Evolutionary conservation across 2,113 vertebrate species (phyloP), one percentile per base, ranked within the genome.

Genomic region (Neopipo cinnamomea): DNA sequence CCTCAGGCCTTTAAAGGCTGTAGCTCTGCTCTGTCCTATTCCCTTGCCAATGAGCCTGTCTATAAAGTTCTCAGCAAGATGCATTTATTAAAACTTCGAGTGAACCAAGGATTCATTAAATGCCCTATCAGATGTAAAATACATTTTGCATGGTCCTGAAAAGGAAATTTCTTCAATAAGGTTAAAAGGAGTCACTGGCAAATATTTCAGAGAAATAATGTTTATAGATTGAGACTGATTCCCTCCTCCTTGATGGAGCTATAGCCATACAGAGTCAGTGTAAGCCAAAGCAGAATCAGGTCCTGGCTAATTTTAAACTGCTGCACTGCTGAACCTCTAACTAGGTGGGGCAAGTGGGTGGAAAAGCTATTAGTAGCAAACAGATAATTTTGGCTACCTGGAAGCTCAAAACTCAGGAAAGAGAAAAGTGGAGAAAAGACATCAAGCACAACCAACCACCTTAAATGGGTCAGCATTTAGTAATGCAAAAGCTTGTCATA

Each of bases 291-390:
- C 30, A 94, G 61, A 87, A 88, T 19, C 47, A 67, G 35, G 30
- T 49, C 72, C 81, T 78, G 56, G 61, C 22, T 95, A 68, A 91
- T 65, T 88, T 88, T 88, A 44, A 86, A 70, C 21, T 33, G 28
- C 30, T 88, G 49, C 39, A 39, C 30, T 78, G 53, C 66, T 85
- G 44, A 87, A 92, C 76, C 61, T 70, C 66, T 67, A 72, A 91
- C 78, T 56, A 96, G 88, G 83, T 81, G 61, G 24, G 80, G 67
- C 75, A 76, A 80, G 58, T n/a, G 70, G 35, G 42, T 93, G 66
- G 68, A 93, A 96, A 86, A 95, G 47, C 84, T 89, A 41, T 67
- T 86, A 84, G 89, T 20, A 93, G 72, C 84, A 92, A 96, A 87
- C 53, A 75, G 94, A 85, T 56, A 47, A 58, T 85, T 92, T 67